phyloP scores from a whole-genome alignment of 2,113 vertebrate species.

The Mola mola region DNA sequence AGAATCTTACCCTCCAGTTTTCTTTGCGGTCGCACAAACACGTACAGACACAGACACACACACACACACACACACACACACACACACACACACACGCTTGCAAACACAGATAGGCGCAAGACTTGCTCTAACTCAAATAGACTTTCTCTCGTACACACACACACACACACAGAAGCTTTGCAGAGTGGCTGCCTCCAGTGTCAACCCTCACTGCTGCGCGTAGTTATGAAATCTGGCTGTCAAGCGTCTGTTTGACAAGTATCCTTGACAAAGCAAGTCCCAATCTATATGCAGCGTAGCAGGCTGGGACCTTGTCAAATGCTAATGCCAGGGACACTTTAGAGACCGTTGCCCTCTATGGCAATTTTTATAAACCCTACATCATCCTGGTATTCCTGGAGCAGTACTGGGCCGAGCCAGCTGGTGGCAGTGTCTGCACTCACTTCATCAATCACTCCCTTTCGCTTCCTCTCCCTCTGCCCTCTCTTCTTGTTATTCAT shows the following conservation, averaged over 20 bases:
- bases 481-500: slow-evolving; percentile 84
- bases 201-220: slow-evolving; percentile 55
- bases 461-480: slow-evolving; percentile 67
- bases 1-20: slow-evolving; percentile 48
- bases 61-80: slow-evolving; percentile 39
- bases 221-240: slow-evolving; percentile 75
- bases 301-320: slow-evolving; percentile 75
- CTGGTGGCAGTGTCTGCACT: slow-evolving; percentile 83
- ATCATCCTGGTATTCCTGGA: slow-evolving; percentile 23
- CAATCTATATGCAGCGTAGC: slow-evolving; percentile 75
- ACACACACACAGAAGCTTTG: slow-evolving; percentile 48
- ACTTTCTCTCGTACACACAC: slow-evolving; percentile 21
- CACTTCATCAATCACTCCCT: slow-evolving; percentile 79
- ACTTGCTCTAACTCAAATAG: slow-evolving; percentile 38
- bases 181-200: slow-evolving; percentile 44
- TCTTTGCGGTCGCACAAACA: slow-evolving; percentile 47
- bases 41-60: neutral
- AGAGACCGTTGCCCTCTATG: slow-evolving; percentile 70
- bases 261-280: slow-evolving; percentile 78
- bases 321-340: slow-evolving; percentile 76
- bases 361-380: slow-evolving; percentile 64
- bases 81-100: too few species aligned
- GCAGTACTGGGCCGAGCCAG: slow-evolving; percentile 78
- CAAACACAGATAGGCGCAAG: too few species aligned
- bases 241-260: slow-evolving; percentile 73